Conservation (phyloP, 1,140 invertebrate species). For the Idris sp. region DNA sequence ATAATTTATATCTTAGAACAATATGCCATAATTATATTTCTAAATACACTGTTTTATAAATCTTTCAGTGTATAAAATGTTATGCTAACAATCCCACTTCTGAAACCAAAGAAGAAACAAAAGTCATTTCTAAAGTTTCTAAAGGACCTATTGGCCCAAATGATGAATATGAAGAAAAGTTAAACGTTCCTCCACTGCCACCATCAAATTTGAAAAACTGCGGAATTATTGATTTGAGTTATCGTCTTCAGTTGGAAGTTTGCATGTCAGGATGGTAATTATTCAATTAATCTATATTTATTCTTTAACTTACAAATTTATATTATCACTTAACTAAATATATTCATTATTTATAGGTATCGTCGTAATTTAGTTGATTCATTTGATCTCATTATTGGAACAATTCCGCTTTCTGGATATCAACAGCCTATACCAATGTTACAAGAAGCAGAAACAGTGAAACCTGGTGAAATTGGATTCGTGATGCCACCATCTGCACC, state of each 20-base stretch:
- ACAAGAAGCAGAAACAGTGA: constrained; percentile 20
- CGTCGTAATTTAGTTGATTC: constrained; percentile 80
- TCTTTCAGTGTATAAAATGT: no score
- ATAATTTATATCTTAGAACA: no score
- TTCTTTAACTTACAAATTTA: neutral
- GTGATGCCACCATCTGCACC: constrained; percentile 67
- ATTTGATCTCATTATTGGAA: constrained; percentile 81
- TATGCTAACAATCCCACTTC: constrained; percentile 78
- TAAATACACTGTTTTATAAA: no score
- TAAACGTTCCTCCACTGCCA: constrained; percentile 82
- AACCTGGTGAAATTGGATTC: constrained; percentile 53
- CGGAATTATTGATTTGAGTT: constrained; percentile 82
- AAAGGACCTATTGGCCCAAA: constrained; percentile 77
- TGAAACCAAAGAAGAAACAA: constrained; percentile 78
- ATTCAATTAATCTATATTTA: constrained; percentile 8
- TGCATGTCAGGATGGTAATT: constrained; percentile 69
- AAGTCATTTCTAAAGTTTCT: constrained; percentile 78
- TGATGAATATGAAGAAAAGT: constrained; percentile 76
- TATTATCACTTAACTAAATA: neutral
- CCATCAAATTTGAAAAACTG: constrained; percentile 83
- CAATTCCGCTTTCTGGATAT: constrained; percentile 79
- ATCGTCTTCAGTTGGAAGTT: constrained; percentile 80
- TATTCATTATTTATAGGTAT: constrained; percentile 56
- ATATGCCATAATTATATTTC: no score
- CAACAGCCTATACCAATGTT: constrained; percentile 65